Evolutionary conservation across 2,113 vertebrate species (phyloP).

Genomic region (Ameiurus melas): DNA sequence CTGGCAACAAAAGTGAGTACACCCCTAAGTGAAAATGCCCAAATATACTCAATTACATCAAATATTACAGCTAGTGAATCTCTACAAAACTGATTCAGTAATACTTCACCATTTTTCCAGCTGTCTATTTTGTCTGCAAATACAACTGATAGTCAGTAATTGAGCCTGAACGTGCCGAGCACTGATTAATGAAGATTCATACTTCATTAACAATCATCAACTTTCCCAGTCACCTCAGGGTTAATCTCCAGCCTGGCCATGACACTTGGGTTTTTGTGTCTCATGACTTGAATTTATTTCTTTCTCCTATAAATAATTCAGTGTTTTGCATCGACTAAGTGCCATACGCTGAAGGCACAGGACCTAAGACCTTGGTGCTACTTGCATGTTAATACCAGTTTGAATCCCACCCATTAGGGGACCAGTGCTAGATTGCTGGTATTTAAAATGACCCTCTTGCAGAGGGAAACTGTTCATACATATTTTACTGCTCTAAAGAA

Average conservation of each 20-base stretch:
- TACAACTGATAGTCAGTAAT: constrained; percentile 45
- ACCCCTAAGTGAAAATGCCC: no score
- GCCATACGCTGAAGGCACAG: constrained; percentile 75
- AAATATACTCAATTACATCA: background rate
- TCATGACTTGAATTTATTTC: constrained; percentile 75
- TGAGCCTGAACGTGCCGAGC: constrained; percentile 54
- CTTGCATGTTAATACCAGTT: constrained; percentile 70
- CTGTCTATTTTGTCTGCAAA: background rate
- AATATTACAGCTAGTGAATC: background rate
- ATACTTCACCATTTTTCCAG: background rate
- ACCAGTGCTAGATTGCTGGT: constrained; percentile 17
- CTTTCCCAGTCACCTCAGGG: constrained; percentile 68
- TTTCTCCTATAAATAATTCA: constrained; percentile 78
- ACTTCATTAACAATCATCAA: constrained; percentile 69
- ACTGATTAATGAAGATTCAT: constrained; percentile 66
- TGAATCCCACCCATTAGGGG: constrained; percentile 47
- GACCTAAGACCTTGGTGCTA: constrained; percentile 69
- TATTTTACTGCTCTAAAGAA: background rate
- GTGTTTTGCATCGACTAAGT: constrained; percentile 78
- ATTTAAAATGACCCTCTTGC: constrained; percentile 2
- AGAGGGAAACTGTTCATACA: constrained; percentile 13
- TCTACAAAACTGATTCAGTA: background rate
- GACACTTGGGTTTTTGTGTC: constrained; percentile 62
- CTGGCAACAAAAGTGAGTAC: no score
- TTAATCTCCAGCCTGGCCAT: constrained; percentile 70